Evolutionary conservation across 2,113 vertebrate genomes (phyloP).

Genomic region (Abramis brama): DNA sequence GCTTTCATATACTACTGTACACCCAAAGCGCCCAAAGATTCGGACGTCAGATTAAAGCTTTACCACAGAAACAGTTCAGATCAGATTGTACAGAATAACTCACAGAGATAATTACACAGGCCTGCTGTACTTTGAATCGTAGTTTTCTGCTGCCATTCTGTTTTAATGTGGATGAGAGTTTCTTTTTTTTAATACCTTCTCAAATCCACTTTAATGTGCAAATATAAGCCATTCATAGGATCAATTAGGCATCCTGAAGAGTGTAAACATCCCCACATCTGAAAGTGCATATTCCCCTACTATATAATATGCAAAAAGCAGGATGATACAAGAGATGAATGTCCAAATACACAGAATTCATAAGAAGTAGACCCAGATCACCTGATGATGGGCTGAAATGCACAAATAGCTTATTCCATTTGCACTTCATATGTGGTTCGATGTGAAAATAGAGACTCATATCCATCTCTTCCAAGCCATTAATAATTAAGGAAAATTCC

Average conservation of each 20-base stretch:
- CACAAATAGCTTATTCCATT: neutral
- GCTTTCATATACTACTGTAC: too few relatives aligned
- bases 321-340: neutral
- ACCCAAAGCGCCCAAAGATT: too few relatives aligned
- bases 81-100: conserved; percentile 3
- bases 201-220: neutral
- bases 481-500: neutral
- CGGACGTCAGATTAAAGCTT: neutral
- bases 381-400: neutral
- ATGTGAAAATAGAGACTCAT: neutral
- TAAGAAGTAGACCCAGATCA: neutral
- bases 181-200: neutral
- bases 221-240: neutral
- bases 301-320: neutral
- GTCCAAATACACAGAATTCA: neutral
- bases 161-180: neutral
- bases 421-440: neutral
- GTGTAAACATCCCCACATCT: neutral
- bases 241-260: neutral
- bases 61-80: neutral
- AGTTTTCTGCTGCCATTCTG: neutral
- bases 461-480: neutral
- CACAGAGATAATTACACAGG: neutral
- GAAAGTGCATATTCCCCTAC: neutral
- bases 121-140: neutral